Base-by-base conservation (phyloP, 2,797 vertebrate genomes). In the Xiphorhynchus erythropygius region DNA sequence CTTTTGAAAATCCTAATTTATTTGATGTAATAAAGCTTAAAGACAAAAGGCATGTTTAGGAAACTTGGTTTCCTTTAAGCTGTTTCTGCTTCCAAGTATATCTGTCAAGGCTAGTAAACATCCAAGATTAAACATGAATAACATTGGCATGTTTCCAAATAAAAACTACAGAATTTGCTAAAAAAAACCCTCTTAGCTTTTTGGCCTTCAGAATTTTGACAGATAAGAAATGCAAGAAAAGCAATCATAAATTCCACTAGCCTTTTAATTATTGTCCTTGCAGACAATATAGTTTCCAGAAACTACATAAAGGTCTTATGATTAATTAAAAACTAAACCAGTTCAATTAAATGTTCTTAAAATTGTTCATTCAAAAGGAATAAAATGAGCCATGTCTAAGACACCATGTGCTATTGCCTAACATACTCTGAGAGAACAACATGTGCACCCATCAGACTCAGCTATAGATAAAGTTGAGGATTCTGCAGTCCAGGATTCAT, bases 231-330 rank as follows among this genome's bases (percentile, higher is more conserved):
- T 18, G 8, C 71, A 50, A 83, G n/a, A 81, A 94, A 95, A 89
- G 76, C n/a, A 83, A 83, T 73, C 64, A 94, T 13, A 49, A 41
- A 81, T 87, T 83, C 32, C 68, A 63, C 50, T 83, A 10, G 3
- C 55, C 33, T 85, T 95, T 49, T 50, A 91, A 67, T 94, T 92
- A 64, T 80, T 91, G 53, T 81, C 27, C 33, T 81, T 90, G 62
- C 44, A 93, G 84, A 84, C 82, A 77, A 24, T 37, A 52, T 84
- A 50, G 13, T 52, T 96, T 90, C 57, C 90, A 46, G 32, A 87
- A 65, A 76, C 50, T 50, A 18, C 39, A n/a, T 53, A 42, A 59
- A 84, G 47, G 27, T n/a, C 49, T 95, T 56, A 71, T 42, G 33
- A 37, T 84, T 75, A 96, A 63, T 30, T 82, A 33, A 57, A 83